Percentiles rank a stretch among this genome's conserved stretches.
Evolutionary conservation across 37 sponge, comb jelly and placozoan genomes (phyloP).

Genomic region (Ephydatia muelleri): DNA sequence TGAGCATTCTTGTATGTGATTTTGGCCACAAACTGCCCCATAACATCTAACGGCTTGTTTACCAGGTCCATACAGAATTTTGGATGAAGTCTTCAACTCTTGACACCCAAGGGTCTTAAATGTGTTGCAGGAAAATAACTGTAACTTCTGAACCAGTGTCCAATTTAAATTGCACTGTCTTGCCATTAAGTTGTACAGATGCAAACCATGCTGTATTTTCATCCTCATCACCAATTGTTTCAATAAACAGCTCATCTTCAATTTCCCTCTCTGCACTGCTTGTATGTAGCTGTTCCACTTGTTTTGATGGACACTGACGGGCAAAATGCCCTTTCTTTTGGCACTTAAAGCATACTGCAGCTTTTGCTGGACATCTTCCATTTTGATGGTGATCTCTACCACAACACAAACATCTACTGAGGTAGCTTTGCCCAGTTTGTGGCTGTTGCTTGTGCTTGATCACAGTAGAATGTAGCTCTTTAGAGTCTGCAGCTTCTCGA

Average conservation of each 20-base stretch:
- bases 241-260: neutral
- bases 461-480: no score
- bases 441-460: neutral
- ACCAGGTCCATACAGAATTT: conserved; percentile 51
- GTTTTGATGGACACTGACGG: conserved; percentile 22
- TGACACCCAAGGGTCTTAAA: conserved; percentile 16
- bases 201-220: conserved; percentile 24
- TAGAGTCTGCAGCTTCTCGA: neutral
- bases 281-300: conserved; percentile 10
- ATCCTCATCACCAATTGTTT: neutral
- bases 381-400: conserved; percentile 4
- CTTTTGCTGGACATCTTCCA: conserved; percentile 26
- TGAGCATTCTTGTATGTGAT: neutral
- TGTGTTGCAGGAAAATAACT: conserved; percentile 30
- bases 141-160: conserved; percentile 71
- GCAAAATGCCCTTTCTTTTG: conserved; percentile 28
- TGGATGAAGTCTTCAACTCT: conserved; percentile 13
- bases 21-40: conserved; percentile 28
- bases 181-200: conserved; percentile 7
- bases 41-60: conserved; percentile 11
- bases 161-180: conserved; percentile 41
- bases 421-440: neutral
- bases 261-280: neutral
- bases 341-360: conserved; percentile 28
- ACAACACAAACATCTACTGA: conserved; percentile 9